Percentiles rank a stretch among this genome's conserved stretches.
Evolutionary conservation across 1,140 invertebrate species (phyloP).

Genomic region (Bombyx mori): DNA sequence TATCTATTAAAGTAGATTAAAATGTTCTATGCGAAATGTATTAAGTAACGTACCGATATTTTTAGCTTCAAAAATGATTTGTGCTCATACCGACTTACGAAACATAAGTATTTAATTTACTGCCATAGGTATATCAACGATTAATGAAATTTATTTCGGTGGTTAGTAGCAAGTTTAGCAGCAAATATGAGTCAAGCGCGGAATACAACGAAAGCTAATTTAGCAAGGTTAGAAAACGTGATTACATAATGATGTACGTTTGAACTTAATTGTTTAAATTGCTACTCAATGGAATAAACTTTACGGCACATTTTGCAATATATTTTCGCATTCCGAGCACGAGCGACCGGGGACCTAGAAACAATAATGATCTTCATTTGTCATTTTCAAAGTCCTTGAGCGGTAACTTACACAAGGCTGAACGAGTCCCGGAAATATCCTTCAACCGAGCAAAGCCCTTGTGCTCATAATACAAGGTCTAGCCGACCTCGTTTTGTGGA

Average conservation of each 20-base stretch:
- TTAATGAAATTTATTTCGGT: too few relatives aligned
- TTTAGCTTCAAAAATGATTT: too few relatives aligned
- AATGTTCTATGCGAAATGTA: slow-evolving; percentile 15
- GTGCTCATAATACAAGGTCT: slow-evolving; percentile 23
- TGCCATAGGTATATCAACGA: too few relatives aligned
- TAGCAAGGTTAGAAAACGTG: too few relatives aligned
- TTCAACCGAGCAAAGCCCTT: slow-evolving; percentile 29
- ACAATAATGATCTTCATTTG: slow-evolving; percentile 48
- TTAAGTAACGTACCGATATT: not conserved
- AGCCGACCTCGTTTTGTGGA: slow-evolving; percentile 14
- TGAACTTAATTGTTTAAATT: too few relatives aligned
- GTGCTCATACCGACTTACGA: too few relatives aligned
- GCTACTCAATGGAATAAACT: too few relatives aligned
- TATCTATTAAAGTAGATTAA: slow-evolving; percentile 15
- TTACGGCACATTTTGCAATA: not conserved
- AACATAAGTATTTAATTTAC: too few relatives aligned
- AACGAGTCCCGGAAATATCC: slow-evolving; percentile 44
- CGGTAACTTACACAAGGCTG: slow-evolving; percentile 46
- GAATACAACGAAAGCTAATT: too few relatives aligned
- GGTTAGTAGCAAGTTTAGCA: too few relatives aligned
- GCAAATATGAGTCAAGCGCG: too few relatives aligned
- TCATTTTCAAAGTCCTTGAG: slow-evolving; percentile 48
- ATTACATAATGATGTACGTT: too few relatives aligned
- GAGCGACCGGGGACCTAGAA: slow-evolving; percentile 33
- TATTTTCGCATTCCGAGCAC: slow-evolving; percentile 39